Evolutionary conservation across 2,888 invertebrate genomes (phyloP).

Genomic region (Eulithis testata): DNA sequence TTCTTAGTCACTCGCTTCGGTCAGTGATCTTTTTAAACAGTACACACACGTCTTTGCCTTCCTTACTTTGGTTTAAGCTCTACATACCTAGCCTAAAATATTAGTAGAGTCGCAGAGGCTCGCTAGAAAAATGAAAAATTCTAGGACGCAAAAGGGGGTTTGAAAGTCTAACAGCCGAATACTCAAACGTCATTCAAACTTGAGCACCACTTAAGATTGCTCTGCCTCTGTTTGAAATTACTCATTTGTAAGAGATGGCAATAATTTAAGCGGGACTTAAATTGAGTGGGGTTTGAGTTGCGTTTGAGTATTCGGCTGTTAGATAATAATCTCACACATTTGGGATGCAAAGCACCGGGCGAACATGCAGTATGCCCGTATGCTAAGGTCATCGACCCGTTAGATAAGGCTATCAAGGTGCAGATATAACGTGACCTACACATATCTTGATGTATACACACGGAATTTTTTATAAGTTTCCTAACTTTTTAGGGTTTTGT

Average conservation of each 20-base stretch:
- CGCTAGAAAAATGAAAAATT: not conserved
- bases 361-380: not conserved
- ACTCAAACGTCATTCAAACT: too few relatives aligned
- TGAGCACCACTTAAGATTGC: too few relatives aligned
- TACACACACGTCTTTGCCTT: too few relatives aligned
- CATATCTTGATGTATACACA: constrained; percentile 12
- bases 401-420: constrained; percentile 10
- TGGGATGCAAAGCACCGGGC: constrained; percentile 5
- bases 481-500: constrained; percentile 15
- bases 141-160: not conserved
- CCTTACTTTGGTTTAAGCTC: too few relatives aligned
- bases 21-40: not conserved
- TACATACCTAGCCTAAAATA: too few relatives aligned
- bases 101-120: too few relatives aligned
- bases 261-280: too few relatives aligned
- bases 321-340: not conserved
- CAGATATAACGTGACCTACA: constrained; percentile 13
- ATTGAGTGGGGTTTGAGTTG: too few relatives aligned
- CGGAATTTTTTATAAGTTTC: constrained; percentile 21
- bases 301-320: too few relatives aligned
- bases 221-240: too few relatives aligned
- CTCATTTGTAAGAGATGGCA: too few relatives aligned
- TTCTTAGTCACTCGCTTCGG: constrained; percentile 1
- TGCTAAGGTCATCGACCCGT: constrained; percentile 15
- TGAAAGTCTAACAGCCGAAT: too few relatives aligned